Evolutionary conservation across 2,888 invertebrate genomes (phyloP), one percentile per base, ranked within the genome.

Genomic region (Candidula unifasciata): DNA sequence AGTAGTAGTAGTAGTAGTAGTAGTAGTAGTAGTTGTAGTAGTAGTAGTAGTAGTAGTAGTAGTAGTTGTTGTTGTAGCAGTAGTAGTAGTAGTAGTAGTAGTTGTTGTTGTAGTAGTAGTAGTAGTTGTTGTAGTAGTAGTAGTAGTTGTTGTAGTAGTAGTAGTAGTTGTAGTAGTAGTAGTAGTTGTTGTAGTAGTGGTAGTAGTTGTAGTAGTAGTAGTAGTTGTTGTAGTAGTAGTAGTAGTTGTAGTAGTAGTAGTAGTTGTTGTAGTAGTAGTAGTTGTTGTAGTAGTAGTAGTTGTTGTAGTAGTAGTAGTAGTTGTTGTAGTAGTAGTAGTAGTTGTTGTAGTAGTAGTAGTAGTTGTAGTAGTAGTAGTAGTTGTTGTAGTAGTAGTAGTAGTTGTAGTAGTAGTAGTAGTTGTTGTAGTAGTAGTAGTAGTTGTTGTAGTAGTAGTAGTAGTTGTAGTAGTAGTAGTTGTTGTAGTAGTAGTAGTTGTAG

Each of bases 401-500:
- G 60, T 60, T 10, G 60, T 16, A 60, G 60, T 16, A 60, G 60
- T 16, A 60, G 5, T 16, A 60, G 60, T 16, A 60, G 18, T 60
- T 10, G 60, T 16, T 3, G 18, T 60, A 60, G 16, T 60, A 60
- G 18, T 60, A 60, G 60, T 60, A 60, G 60, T 60, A 60, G 60
- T 60, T 10, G 60, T 60, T 10, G 35, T 33, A 71, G 35, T 33
- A 71, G 71, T 71, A 21, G 35, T 33, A 71, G 35, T 60, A 60
- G n/a, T 60, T 10, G 18, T 60, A 60, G 60, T 60, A 33, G 35
- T 33, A 33, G 71, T 71, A 33, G 71, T 80, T 18, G 68, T 80
- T 18, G 68, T 66, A 57, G 68, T 80, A 57, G 68, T 35, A 66
- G 80, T 80, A 71, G 71, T 80, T 44, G 71, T 69, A 80, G 52